These are phyloP conservation scores for Plotosus lineatus DNA, from an alignment of 2,113 vertebrate genomes.

Conservation along the genomic window DNA sequence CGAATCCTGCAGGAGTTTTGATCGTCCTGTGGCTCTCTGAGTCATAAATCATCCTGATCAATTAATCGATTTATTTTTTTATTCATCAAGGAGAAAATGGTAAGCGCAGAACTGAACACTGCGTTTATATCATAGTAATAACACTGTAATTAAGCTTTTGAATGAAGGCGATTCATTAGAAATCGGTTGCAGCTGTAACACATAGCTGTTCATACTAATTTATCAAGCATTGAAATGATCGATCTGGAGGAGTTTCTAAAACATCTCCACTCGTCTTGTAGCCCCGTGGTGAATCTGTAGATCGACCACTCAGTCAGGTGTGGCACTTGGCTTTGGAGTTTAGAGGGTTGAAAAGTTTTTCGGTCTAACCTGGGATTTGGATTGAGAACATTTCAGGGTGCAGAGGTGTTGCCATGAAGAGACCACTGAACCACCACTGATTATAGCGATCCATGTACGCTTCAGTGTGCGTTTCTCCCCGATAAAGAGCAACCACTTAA, in stretches of 20 bases:
- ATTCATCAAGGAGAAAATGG: neutral
- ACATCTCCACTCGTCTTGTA: neutral
- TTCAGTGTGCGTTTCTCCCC: too few relatives aligned
- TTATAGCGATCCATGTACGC: constrained; percentile 2
- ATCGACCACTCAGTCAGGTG: too few relatives aligned
- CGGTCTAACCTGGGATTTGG: neutral
- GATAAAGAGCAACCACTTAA: constrained; percentile 1
- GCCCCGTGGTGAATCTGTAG: neutral
- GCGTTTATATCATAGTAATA: neutral
- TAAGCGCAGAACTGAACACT: neutral
- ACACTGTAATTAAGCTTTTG: too few relatives aligned
- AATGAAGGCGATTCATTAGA: too few relatives aligned
- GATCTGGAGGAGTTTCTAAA: too few relatives aligned
- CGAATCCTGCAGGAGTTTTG: neutral
- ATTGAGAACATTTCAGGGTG: neutral
- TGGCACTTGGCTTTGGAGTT: neutral
- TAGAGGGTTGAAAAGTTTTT: neutral
- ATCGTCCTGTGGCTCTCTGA: neutral
- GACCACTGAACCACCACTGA: neutral
- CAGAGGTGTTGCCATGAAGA: neutral
- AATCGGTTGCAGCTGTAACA: too few relatives aligned
- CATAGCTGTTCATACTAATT: too few relatives aligned
- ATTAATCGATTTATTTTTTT: neutral
- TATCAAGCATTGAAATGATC: too few relatives aligned
- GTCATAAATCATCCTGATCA: too few relatives aligned